Conservation (phyloP, 2,888 invertebrate species). For the Dichetophora obliterata region DNA sequence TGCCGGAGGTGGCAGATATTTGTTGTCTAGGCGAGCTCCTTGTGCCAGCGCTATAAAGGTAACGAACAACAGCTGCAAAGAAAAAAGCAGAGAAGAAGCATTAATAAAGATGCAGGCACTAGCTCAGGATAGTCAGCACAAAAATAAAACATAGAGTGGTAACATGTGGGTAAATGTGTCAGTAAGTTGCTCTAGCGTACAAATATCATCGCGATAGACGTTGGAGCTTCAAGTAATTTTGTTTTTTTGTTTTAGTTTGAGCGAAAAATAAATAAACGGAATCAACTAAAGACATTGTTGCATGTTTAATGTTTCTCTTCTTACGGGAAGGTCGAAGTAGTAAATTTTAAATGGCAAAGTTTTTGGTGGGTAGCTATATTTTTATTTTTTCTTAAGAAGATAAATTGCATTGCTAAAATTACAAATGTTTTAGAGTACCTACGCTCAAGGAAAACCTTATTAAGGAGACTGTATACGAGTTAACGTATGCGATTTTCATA, state of each 20-base stretch:
- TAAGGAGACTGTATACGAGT: too few relatives aligned
- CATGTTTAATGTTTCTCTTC: neutral
- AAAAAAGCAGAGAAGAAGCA: slow-evolving; percentile 24
- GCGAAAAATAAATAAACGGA: neutral
- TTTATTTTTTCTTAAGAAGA: too few relatives aligned
- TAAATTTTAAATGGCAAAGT: too few relatives aligned
- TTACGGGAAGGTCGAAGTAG: too few relatives aligned
- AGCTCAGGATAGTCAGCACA: neutral
- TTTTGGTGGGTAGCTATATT: too few relatives aligned
- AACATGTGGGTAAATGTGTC: slow-evolving; percentile 11
- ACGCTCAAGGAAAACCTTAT: too few relatives aligned
- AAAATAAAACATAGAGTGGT: slow-evolving; percentile 29
- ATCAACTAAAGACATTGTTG: neutral
- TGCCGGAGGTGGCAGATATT: slow-evolving; percentile 73
- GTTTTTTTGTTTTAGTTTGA: neutral
- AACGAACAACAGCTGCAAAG: slow-evolving; percentile 70
- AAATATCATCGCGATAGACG: slow-evolving; percentile 57
- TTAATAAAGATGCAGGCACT: neutral
- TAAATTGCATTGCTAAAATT: too few relatives aligned
- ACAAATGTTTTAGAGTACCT: too few relatives aligned
- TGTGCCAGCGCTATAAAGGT: slow-evolving; percentile 69
- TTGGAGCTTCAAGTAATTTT: slow-evolving; percentile 37
- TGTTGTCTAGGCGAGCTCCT: slow-evolving; percentile 72
- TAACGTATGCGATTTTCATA: too few relatives aligned
- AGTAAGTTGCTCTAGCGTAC: neutral